Percentiles rank a stretch among this genome's conserved stretches.
These are phyloP conservation scores for Aphidius colemani DNA, from an alignment of 2,888 invertebrate genomes.

Conservation along the genomic window DNA sequence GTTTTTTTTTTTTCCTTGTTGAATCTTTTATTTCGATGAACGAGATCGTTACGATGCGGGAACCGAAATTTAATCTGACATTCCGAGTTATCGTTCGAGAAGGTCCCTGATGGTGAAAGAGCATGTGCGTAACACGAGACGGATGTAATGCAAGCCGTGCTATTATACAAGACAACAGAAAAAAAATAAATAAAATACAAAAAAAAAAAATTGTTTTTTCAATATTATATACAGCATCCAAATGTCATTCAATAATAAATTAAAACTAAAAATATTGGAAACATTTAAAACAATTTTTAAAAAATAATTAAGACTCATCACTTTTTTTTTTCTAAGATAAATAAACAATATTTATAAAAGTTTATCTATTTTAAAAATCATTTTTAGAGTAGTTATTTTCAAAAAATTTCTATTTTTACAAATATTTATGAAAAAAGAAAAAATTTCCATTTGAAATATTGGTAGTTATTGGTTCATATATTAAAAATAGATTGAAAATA, in stretches of 20 bases:
- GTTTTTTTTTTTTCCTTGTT: too few species aligned
- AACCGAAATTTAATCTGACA: constrained; percentile 19
- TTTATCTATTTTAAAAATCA: too few species aligned
- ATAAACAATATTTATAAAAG: too few species aligned
- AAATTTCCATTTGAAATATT: too few species aligned
- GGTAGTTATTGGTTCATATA: too few species aligned
- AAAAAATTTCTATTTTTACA: too few species aligned
- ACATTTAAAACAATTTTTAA: background rate
- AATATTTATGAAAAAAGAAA: too few species aligned
- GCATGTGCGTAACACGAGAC: constrained; percentile 50
- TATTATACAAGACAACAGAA: constrained; percentile 52
- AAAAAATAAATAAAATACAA: constrained; percentile 24
- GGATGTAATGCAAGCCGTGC: constrained; percentile 58
- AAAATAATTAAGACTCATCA: too few species aligned
- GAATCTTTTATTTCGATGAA: too few species aligned
- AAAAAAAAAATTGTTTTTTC: background rate
- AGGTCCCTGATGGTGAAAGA: constrained; percentile 2
- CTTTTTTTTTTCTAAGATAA: too few species aligned
- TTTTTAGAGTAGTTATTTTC: too few species aligned
- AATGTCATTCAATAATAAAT: background rate
- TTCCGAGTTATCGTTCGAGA: constrained; percentile 1
- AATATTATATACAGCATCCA: background rate
- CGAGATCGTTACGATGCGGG: background rate
- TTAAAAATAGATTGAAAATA: too few species aligned
- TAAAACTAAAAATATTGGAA: background rate